Base-by-base conservation (phyloP, 2,113 vertebrate genomes). In the Kryptolebias marmoratus region DNA sequence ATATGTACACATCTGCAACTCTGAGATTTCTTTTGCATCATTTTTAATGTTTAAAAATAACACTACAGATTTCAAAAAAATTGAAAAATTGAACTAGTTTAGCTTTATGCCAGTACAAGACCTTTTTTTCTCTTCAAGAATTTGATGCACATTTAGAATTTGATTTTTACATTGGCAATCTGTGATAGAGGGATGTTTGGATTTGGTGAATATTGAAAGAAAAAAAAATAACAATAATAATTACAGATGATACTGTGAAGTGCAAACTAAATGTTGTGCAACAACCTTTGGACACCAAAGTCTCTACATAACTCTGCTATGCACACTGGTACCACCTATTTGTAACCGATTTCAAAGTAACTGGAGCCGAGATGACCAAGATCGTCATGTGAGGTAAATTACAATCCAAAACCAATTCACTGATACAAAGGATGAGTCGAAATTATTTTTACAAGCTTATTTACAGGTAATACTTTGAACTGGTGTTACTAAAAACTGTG, bases 381-480 rank as follows among this genome's bases (percentile, higher is more conserved):
- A 86, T 79, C 68, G 73, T 77, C 32, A 68, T 42, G 56, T 53
- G 42, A 78, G 58, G 64, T 71, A 13, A 80, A 81, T 82, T 80
- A 85, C 79, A 86, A 68, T 83, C 59, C 69, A 73, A 82, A 84
- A 83, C 64, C 69, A 81, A 80, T 79, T 85, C 57, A 85, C 62
- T 71, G 79, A 88, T 87, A 81, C 78, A 89, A 84, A 83, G 68
- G 54, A 86, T 77, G 68, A 81, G 68, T 86, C 56, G 75, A 85
- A 89, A 77, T 71, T 72, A 68, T 84, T 56, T 84, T 80, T 87
- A 90, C 87, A 90, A 86, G 89, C 89, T 75, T 92, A 91, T 92
- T 91, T 90, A 92, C 87, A 91, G 86, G 86, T 88, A 90, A 90
- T 88, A 90, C 87, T 89, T 86, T 86, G 60, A 87, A 84, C 28